A percentile compares a stretch with the other conserved stretches of the same genome.
Conservation (phyloP, 2,797 vertebrate genomes). For the Bradypodion ventrale region DNA sequence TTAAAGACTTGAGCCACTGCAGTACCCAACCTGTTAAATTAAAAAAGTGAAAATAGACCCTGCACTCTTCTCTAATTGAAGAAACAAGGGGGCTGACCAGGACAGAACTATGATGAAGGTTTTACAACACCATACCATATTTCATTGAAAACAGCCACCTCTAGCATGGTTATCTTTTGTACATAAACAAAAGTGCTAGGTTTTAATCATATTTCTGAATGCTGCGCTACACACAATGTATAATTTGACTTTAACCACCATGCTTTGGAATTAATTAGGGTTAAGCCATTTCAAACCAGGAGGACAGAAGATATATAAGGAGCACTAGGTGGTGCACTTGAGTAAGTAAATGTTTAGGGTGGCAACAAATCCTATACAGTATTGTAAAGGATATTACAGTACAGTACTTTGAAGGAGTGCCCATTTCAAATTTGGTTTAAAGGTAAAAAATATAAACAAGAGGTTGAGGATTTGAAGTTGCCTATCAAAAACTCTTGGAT, state of each 20-base stretch:
- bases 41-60: not conserved
- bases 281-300: not conserved
- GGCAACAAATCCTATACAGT: not conserved
- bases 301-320: slow-evolving; percentile 6
- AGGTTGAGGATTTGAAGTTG: no score
- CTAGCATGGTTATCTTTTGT: no score
- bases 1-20: no score
- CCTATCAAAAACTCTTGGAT: no score
- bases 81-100: no score
- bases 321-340: slow-evolving; percentile 16
- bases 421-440: no score
- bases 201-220: not conserved
- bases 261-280: not conserved
- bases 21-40: no score
- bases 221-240: not conserved
- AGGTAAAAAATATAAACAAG: no score
- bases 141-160: not conserved
- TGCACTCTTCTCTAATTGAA: no score
- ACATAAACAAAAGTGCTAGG: not conserved
- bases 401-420: no score
- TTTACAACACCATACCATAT: not conserved
- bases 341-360: not conserved
- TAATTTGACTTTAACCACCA: not conserved
- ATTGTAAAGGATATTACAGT: not conserved
- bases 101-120: not conserved